phyloP scores from a whole-genome alignment of 2,113 vertebrate genomes.

The Synodontis membranacea region DNA sequence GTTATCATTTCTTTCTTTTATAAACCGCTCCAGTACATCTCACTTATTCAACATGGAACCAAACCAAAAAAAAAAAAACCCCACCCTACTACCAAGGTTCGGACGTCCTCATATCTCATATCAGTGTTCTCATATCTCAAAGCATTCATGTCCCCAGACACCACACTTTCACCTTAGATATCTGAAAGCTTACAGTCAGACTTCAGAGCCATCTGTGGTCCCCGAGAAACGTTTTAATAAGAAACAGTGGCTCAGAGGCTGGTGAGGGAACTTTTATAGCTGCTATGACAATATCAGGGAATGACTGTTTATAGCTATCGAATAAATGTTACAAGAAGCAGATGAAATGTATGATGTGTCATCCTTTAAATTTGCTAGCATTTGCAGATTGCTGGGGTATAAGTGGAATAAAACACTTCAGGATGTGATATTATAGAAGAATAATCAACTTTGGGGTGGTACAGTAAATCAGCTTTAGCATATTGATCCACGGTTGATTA shows the following conservation, averaged over 20 bases:
- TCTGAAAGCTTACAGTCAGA: background rate
- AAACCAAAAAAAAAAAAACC: background rate
- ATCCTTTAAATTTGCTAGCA: background rate
- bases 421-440: background rate
- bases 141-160: background rate
- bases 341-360: background rate
- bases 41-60: background rate
- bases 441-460: background rate
- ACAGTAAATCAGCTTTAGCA: background rate
- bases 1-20: background rate
- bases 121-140: background rate
- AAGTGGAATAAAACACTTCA: background rate
- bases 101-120: background rate
- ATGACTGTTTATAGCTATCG: background rate
- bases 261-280: background rate
- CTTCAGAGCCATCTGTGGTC: constrained; percentile 9
- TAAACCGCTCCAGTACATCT: background rate
- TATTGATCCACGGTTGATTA: background rate
- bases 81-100: background rate
- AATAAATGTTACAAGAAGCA: background rate
- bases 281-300: too few relatives aligned
- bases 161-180: constrained; percentile 2
- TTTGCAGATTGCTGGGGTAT: background rate
- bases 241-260: background rate
- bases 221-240: background rate